phyloP scores from a whole-genome alignment of 35 echinoderm and acorn worm genomes.

The Ophiothrix spiculata region DNA sequence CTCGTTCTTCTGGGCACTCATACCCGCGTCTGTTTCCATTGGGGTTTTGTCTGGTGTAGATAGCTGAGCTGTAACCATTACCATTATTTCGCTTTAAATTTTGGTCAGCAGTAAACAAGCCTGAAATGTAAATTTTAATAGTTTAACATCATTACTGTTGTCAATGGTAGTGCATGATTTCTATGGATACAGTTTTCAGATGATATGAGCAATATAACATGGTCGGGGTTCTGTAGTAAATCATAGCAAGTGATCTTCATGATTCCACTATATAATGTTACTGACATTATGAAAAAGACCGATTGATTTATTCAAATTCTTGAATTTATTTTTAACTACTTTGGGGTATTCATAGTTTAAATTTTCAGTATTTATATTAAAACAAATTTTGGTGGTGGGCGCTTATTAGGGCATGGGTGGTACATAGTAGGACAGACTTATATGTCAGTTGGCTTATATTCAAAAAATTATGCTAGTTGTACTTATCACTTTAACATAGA shows the following conservation, averaged over 20 bases:
- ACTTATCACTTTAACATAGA: no score
- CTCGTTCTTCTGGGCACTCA: constrained; percentile 94
- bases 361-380: no score
- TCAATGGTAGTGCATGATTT: neutral
- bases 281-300: no score
- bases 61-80: constrained; percentile 93
- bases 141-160: neutral
- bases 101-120: constrained; percentile 98
- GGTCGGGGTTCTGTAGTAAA: no score
- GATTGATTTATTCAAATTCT: no score
- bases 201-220: neutral
- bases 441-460: neutral
- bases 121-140: constrained; percentile 32
- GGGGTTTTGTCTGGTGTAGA: constrained; percentile 91
- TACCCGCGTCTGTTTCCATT: constrained; percentile 81
- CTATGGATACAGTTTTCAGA: neutral
- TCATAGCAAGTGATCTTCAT: no score
- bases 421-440: neutral
- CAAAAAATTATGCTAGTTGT: no score
- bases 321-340: no score
- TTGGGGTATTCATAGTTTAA: no score
- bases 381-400: no score
- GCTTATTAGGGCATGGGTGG: no score
- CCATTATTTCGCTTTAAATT: constrained; percentile 63
- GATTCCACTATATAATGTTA: no score